Conservation (phyloP, 2,888 invertebrate genomes). For the Malthinus flaveolus region DNA sequence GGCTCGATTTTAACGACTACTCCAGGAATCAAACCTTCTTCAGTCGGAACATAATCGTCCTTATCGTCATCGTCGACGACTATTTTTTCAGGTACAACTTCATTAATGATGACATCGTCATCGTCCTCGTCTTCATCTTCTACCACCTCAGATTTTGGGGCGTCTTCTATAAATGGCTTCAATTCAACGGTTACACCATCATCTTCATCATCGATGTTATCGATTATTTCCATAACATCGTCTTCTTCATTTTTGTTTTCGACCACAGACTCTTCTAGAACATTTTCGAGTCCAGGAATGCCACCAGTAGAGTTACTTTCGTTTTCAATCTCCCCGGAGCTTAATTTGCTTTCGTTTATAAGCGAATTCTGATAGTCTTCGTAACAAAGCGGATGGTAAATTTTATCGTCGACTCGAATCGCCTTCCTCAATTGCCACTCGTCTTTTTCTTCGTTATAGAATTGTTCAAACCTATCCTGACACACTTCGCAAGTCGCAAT, state of each 20-base stretch:
- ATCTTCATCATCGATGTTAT: slow-evolving; percentile 35
- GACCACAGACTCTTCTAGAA: slow-evolving; percentile 45
- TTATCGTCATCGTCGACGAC: slow-evolving; percentile 68
- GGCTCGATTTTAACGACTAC: slow-evolving; percentile 61
- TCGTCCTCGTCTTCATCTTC: slow-evolving; percentile 35
- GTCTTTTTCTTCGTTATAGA: slow-evolving; percentile 95
- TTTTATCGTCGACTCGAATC: slow-evolving; percentile 70
- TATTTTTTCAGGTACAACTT: slow-evolving; percentile 68
- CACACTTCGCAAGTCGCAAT: slow-evolving; percentile 84
- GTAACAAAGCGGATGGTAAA: slow-evolving; percentile 89
- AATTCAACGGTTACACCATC: too few relatives aligned
- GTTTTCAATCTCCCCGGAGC: slow-evolving; percentile 40
- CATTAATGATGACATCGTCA: slow-evolving; percentile 70
- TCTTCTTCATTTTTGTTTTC: slow-evolving; percentile 57
- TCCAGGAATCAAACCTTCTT: slow-evolving; percentile 35
- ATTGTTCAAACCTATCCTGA: slow-evolving; percentile 90
- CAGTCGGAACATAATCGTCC: slow-evolving; percentile 26
- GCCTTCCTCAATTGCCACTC: slow-evolving; percentile 95
- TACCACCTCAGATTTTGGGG: slow-evolving; percentile 25
- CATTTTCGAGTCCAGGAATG: slow-evolving; percentile 57
- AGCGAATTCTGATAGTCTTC: slow-evolving; percentile 74
- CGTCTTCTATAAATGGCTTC: slow-evolving; percentile 17
- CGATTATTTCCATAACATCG: slow-evolving; percentile 39
- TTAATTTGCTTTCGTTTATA: slow-evolving; percentile 42
- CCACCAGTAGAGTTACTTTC: slow-evolving; percentile 46